Evolutionary conservation across 1,140 invertebrate species (phyloP).

Genomic region (Amphibalanus amphitrite): DNA sequence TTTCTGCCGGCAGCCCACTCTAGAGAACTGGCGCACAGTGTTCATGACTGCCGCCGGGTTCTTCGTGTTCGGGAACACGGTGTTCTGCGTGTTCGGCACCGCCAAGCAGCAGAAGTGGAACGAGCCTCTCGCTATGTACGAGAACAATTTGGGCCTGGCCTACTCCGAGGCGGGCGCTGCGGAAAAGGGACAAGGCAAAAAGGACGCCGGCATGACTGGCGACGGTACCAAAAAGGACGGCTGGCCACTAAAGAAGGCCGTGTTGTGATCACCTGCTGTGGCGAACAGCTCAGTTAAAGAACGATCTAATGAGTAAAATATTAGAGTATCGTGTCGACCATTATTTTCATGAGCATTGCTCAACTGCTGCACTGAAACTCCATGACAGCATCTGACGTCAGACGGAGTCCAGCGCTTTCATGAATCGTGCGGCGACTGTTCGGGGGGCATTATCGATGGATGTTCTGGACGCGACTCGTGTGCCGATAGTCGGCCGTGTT

Average conservation of each 20-base stretch:
- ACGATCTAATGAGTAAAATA: too few species aligned
- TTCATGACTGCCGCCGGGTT: conserved; percentile 14
- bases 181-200: neutral
- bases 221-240: too few species aligned
- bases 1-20: conserved; percentile 15
- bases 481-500: too few species aligned
- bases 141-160: neutral
- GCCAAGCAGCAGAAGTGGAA: conserved; percentile 9
- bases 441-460: too few species aligned
- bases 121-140: neutral
- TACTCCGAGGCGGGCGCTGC: neutral
- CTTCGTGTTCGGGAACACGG: conserved; percentile 6
- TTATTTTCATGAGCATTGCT: too few species aligned
- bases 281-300: too few species aligned
- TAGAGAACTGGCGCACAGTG: conserved; percentile 18
- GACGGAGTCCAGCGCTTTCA: too few species aligned
- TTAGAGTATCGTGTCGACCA: too few species aligned
- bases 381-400: too few species aligned
- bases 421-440: too few species aligned
- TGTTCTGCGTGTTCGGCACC: conserved; percentile 10
- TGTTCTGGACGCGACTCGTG: too few species aligned
- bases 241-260: neutral
- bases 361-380: too few species aligned
- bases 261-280: neutral
- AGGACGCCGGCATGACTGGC: neutral